Percentiles rank a stretch among this genome's conserved stretches.
Evolutionary conservation across 2,113 vertebrate species (phyloP).

Genomic region (Psophia crepitans): DNA sequence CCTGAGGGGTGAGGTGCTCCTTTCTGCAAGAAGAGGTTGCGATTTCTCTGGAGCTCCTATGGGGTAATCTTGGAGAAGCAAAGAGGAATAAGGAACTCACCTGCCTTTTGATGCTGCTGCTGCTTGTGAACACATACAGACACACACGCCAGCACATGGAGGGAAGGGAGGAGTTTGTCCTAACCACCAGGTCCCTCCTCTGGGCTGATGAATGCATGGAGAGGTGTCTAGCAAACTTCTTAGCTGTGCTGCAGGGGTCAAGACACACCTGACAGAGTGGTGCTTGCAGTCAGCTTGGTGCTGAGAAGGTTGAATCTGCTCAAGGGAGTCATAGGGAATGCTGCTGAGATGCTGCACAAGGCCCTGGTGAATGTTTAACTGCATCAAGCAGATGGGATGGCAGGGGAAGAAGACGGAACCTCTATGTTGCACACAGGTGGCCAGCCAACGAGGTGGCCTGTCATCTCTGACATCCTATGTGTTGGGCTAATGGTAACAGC

Average conservation of each 20-base stretch:
- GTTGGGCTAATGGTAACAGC: background rate
- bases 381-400: background rate
- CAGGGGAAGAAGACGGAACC: background rate
- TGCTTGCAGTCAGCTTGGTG: rapidly evolving
- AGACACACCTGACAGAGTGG: rapidly evolving
- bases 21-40: background rate
- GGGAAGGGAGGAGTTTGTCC: background rate
- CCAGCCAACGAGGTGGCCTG: background rate
- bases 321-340: background rate
- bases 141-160: background rate
- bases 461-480: background rate
- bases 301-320: rapidly evolving
- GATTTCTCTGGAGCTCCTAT: background rate
- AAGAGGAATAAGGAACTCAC: background rate
- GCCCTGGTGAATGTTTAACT: background rate
- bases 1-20: background rate
- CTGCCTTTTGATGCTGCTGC: background rate
- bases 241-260: background rate
- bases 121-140: background rate
- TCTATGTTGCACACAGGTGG: rapidly evolving
- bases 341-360: background rate
- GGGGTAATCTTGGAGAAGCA: background rate
- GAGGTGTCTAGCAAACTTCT: background rate
- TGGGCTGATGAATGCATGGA: background rate
- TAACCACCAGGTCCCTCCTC: background rate